Evolutionary conservation across 2,113 vertebrate genomes (phyloP), one percentile per base, ranked within the genome.

Genomic region (Spilogale gracilis): DNA sequence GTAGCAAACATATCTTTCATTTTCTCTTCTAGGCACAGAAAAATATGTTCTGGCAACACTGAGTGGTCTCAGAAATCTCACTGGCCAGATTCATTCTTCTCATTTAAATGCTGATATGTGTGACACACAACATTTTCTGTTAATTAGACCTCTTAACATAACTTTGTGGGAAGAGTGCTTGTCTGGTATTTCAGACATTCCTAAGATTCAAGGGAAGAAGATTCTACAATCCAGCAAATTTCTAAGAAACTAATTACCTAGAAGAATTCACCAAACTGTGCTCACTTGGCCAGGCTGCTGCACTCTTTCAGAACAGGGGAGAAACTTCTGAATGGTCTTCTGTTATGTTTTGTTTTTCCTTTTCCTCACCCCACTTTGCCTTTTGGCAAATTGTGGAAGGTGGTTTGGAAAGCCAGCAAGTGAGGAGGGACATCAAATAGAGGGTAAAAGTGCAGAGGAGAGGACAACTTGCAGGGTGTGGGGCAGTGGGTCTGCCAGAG

Each of bases 151-250:
- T 12, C 65, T 88, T 74, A 30, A 21, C 80, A 14, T 84, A 67
- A 65, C 73, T 85, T 58, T 89, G n/a, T 74, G 86, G 58, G 38
- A 85, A 93, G 58, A 79, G 38, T 20, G 21, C 54, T 56, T 61
- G 43, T 76, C 91, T 94, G 96, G 80, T n/a, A 87, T 84, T 93
- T 92, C 63, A 88, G 80, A 93, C 69, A 65, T 56, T 45, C 92
- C 92, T 67, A 85, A 50, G 52, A 69, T 56, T 85, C n/a, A 54
- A 52, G 32, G 63, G 11, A 61, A 30, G 50, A 89, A 38, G 86
- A 85, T 38, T 54, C 78, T 54, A 50, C 54, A 74, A 76, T 7
- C 50, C 23, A 32, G 71, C 13, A 84, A 21, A 96, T 83, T 74
- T 92, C 83, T 58, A 63, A 54, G 89, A 89, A 50, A 78, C 27